Evolutionary conservation across 2,113 vertebrate species (phyloP).

Genomic region (Cryptotis parvus): DNA sequence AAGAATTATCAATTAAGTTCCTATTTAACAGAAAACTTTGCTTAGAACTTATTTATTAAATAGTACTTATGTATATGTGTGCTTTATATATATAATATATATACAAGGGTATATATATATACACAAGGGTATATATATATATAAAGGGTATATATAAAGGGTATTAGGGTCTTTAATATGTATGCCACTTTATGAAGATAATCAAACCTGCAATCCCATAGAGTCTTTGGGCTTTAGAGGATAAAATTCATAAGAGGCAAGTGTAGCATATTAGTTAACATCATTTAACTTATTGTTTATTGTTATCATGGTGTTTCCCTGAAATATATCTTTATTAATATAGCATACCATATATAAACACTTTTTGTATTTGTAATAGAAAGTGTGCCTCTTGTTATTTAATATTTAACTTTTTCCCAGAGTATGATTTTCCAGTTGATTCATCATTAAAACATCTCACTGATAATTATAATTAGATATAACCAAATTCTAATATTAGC

Average conservation of each 20-base stretch:
- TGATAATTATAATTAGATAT: not conserved
- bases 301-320: not conserved
- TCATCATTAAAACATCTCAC: not conserved
- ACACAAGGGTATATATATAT: too few relatives aligned
- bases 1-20: too few relatives aligned
- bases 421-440: not conserved
- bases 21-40: not conserved
- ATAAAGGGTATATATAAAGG: too few relatives aligned
- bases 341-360: not conserved
- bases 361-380: not conserved
- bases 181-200: not conserved
- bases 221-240: accelerated
- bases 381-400: not conserved
- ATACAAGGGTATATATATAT: too few relatives aligned
- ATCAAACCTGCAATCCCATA: accelerated
- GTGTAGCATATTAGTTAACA: accelerated
- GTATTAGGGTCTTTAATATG: too few relatives aligned
- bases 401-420: not conserved
- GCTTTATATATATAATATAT: too few relatives aligned
- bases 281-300: too few relatives aligned
- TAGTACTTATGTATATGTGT: too few relatives aligned
- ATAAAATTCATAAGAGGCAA: accelerated
- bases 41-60: not conserved
- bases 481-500: accelerated
- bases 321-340: accelerated